Evolutionary conservation across 2,888 invertebrate species (phyloP), one percentile per base, ranked within the genome.

Genomic region (Drosophila maculinotata): DNA sequence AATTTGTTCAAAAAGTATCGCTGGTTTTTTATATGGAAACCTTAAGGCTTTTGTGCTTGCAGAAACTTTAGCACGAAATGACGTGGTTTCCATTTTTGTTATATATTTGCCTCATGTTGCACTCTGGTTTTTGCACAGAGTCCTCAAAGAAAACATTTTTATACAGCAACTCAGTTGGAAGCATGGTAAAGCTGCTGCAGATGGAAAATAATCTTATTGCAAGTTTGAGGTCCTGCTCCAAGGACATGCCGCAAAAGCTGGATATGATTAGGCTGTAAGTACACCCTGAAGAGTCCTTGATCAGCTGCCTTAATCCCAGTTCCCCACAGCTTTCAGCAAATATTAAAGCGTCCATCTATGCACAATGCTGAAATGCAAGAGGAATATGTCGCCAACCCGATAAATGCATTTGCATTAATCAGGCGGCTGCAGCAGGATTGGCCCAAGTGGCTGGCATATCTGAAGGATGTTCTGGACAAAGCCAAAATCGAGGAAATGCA

Each of bases 401-500:
- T 78, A 2, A 76, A 76, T 45, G 69, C 59, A 3, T 77, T 56
- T 38, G 20, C 60, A 1, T 15, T 79, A 8, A 25, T 76, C 0
- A 39, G 73, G 10, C 36, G 80, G 1, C 17, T 76, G 3, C 64
- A 70, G 3, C 47, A 60, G 14, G 73, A 80, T 53, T 80, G 80
- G 67, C 67, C 73, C 25, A 69, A 76, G 8, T 67, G 60, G 76
- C 10, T 78, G 5, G 9, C 30, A 8, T 78, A 80, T 36, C 17
- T 80, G 0, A 28, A 49, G 14, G 6, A 9, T 2, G 51, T 10
- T 1, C 25, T 23, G 14, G 23, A 25, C 0, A 9, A 31, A 3
- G 33, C 28, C 3, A 28, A 20, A 12, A 20, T 51, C 0, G 31
- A 39, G 1, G 7, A 15, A 6, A 74, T 80, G 47, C 39, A 64